A percentile compares a stretch with the other conserved stretches of the same genome.
phyloP scores from a whole-genome alignment of 2,113 vertebrate species.

The Typhlomys cinereus region DNA sequence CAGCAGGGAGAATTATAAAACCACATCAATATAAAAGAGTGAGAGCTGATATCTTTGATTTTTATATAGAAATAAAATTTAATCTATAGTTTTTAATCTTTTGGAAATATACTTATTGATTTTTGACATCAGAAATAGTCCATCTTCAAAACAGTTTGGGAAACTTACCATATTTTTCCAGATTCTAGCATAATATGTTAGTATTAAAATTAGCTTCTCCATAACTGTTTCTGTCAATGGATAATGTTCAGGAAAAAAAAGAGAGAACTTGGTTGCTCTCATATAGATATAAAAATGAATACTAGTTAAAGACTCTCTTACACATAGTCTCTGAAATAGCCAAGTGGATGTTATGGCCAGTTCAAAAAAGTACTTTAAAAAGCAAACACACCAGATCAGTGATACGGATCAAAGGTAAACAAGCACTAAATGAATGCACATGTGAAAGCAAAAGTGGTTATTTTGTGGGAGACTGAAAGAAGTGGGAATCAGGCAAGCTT shows the following conservation, averaged over 20 bases:
- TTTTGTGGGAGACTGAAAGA: background rate
- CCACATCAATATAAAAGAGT: background rate
- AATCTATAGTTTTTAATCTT: background rate
- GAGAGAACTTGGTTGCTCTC: background rate
- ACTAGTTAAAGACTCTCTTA: background rate
- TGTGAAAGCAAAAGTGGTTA: background rate
- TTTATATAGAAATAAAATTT: conserved; percentile 46
- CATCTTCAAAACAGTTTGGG: conserved; percentile 28
- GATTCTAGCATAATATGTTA: conserved; percentile 19
- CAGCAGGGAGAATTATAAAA: background rate
- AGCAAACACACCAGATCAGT: background rate
- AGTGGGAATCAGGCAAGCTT: background rate
- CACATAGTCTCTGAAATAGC: background rate
- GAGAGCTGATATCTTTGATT: background rate
- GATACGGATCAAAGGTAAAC: background rate
- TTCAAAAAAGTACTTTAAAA: background rate
- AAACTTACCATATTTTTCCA: conserved; percentile 36
- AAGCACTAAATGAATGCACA: background rate
- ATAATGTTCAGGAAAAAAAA: conserved; percentile 41
- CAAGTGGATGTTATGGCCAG: background rate
- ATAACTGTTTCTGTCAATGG: conserved; percentile 32
- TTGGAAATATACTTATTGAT: conserved; percentile 5
- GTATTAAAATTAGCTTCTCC: conserved; percentile 34
- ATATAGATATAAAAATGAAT: background rate
- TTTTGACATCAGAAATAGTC: conserved; percentile 27